Conservation (phyloP, 2,113 vertebrate species). For the Xenotilapia flavipinnis region DNA sequence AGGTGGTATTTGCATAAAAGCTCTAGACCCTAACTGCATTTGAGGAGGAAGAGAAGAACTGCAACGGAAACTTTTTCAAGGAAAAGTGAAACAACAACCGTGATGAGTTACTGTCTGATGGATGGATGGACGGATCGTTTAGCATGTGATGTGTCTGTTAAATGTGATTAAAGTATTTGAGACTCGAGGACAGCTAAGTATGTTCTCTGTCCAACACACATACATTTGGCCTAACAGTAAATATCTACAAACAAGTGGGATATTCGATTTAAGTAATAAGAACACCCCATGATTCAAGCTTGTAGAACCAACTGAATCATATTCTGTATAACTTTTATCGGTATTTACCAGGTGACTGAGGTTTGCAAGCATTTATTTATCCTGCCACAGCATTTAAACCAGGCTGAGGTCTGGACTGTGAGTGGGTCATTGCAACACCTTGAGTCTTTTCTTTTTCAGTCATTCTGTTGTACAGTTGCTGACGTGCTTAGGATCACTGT, state of each 20-base stretch:
- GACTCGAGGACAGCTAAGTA: neutral
- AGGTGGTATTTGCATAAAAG: neutral
- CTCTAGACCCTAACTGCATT: neutral
- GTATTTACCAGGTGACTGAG: neutral
- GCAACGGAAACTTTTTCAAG: neutral
- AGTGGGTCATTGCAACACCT: neutral
- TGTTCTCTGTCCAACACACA: neutral
- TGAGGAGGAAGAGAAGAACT: neutral
- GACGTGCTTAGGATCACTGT: neutral
- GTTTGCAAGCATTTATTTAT: neutral
- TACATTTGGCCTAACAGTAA: neutral
- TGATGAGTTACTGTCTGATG: neutral
- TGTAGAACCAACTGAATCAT: neutral
- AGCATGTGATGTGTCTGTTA: neutral
- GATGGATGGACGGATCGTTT: neutral
- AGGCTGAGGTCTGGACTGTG: neutral
- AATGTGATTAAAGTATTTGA: neutral
- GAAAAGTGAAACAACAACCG: neutral
- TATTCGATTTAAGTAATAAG: neutral
- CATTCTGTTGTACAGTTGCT: neutral
- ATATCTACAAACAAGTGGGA: neutral
- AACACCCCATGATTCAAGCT: neutral
- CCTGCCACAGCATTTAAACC: neutral
- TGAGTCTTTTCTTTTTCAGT: neutral
- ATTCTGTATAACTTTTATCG: neutral